Evolutionary conservation across 92 coral and sea anemone genomes (phyloP).

Genomic region (Desmophyllum pertusum): DNA sequence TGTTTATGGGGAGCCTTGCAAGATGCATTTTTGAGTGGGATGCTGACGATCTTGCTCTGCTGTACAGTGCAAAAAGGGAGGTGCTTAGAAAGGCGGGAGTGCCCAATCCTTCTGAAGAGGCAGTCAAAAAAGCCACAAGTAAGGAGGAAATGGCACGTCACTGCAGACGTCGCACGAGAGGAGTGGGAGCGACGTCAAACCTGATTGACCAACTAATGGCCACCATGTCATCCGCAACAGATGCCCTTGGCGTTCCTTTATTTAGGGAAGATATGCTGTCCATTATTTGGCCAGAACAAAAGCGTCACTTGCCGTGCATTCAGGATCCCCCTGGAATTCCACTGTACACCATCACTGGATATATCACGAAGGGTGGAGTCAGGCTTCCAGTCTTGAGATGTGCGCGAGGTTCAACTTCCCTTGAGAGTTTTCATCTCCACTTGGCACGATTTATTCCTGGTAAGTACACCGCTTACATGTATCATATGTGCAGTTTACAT

Average conservation of each 20-base stretch:
- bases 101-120: no score
- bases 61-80: no score
- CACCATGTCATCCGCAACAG: conserved; percentile 2
- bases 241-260: conserved; percentile 27
- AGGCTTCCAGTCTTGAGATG: conserved; percentile 54
- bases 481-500: no score
- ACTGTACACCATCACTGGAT: conserved; percentile 52
- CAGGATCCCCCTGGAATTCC: conserved; percentile 55
- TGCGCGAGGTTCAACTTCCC: conserved; percentile 64
- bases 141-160: conserved; percentile 37
- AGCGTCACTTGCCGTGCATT: conserved; percentile 52
- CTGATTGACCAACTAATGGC: no score
- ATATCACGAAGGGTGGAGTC: conserved; percentile 37
- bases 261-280: conserved; percentile 29
- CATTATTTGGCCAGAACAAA: conserved; percentile 34
- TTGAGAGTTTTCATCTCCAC: conserved; percentile 72
- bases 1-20: conserved; percentile 54
- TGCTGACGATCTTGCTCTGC: no score
- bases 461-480: not conserved
- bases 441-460: conserved; percentile 65
- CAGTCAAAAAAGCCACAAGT: not conserved
- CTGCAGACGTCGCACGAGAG: conserved; percentile 33
- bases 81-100: no score
- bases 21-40: conserved; percentile 53
- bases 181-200: no score